Evolutionary conservation across 2,797 vertebrate genomes (phyloP), one percentile per base, ranked within the genome.

Genomic region (Enoplosus armatus): DNA sequence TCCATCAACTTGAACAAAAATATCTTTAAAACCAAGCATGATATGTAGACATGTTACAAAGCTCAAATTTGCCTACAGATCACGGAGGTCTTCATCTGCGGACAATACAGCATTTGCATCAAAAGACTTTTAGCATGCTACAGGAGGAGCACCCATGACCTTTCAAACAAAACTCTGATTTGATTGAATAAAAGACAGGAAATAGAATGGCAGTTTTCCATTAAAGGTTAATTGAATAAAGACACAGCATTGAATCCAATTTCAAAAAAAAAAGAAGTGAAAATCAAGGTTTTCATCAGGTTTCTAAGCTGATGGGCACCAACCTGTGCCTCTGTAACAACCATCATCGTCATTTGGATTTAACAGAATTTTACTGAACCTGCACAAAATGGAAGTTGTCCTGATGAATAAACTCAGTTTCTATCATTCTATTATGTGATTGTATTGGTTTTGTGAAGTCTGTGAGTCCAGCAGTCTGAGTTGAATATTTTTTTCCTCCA

Each of bases 1-100:
- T 90, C 79, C 66, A 85, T 90, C 85, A 80, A 63, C 47, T 37
- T 51, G 15, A 33, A 24, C 56, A 51, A 47, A 47, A 68, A 47
- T 47, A 22, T 39, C 26, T 66, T 69, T 65, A 64, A 86, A 85
- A 75, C 35, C 43, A 39, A 72, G 64, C 24, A 18, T 43, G 64
- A 81, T 77, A 64, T 60, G 33, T 48, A 37, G 59, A 75, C 59
- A 8, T 37, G 63, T 89, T 1, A 58, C 58, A 2, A 48, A 75
- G 35, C 73, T 77, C 35, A 74, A 48, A 69, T 66, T 45, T 61
- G 35, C 24, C 5, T 26, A 43, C 27, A n/a, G 16, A 66, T 74
- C 33, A 33, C 26, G 10, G 39, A 76, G 54, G 55, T 69, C 60
- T 8, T 47, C 37, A 24, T 47, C 39, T 35, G 33, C 29, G 5